phyloP scores from a whole-genome alignment of 2,113 vertebrate genomes.

The Pelecanoides urinatrix region DNA sequence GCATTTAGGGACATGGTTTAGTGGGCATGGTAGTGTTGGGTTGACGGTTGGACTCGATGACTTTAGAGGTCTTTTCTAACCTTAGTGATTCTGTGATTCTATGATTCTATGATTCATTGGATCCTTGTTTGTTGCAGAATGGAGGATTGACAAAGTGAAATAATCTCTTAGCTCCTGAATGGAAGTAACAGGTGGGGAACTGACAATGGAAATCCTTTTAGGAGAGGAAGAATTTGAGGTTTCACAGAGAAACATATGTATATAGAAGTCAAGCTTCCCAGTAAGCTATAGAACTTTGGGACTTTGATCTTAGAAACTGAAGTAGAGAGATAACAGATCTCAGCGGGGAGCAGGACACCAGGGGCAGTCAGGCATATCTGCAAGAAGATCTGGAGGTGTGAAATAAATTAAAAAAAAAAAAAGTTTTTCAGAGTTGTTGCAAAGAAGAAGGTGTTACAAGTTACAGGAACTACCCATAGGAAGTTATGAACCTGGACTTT shows the following conservation, averaged over 20 bases:
- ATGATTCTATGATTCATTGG: too few relatives aligned
- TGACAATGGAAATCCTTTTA: not conserved
- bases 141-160: not conserved
- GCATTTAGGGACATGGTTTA: too few relatives aligned
- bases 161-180: not conserved
- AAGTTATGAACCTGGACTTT: not conserved
- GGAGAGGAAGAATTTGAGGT: not conserved
- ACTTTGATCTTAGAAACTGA: not conserved
- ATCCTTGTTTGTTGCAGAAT: not conserved
- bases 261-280: not conserved
- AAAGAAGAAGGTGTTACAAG: not conserved
- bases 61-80: too few relatives aligned
- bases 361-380: not conserved
- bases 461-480: not conserved
- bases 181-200: not conserved
- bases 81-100: too few relatives aligned
- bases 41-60: too few relatives aligned
- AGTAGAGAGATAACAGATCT: not conserved
- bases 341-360: not conserved
- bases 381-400: not conserved
- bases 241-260: not conserved
- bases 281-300: not conserved
- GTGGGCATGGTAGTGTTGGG: too few relatives aligned
- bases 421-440: not conserved
- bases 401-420: not conserved